Conservation (phyloP, 2,888 invertebrate species). For the Drosophila anomalata region DNA sequence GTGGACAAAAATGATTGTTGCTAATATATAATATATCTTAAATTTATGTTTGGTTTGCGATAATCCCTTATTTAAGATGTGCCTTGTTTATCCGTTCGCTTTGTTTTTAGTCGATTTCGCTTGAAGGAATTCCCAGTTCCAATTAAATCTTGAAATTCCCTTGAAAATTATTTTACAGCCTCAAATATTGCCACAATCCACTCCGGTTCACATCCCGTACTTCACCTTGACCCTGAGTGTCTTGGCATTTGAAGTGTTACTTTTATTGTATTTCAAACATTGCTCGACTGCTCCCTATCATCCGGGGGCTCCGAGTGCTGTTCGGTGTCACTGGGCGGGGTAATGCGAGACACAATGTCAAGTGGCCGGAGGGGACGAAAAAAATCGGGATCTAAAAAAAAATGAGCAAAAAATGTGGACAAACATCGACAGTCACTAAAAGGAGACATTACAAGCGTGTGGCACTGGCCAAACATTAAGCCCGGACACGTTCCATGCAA, state of each 20-base stretch:
- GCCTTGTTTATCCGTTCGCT: neutral
- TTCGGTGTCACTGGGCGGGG: conserved; percentile 33
- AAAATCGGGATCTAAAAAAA: conserved; percentile 14
- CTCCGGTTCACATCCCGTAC: conserved; percentile 3
- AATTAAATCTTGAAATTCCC: conserved; percentile 41
- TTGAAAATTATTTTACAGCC: conserved; percentile 18
- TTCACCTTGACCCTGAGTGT: conserved; percentile 59
- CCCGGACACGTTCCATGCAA: conserved; percentile 43
- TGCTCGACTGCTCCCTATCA: conserved; percentile 9
- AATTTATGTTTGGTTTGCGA: neutral
- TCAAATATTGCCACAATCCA: conserved; percentile 23
- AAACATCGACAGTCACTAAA: conserved; percentile 9
- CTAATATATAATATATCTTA: neutral
- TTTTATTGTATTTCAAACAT: conserved; percentile 40
- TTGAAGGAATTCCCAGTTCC: conserved; percentile 38
- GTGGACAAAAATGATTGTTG: too few species aligned
- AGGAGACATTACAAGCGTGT: conserved; percentile 41
- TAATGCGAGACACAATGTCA: conserved; percentile 53
- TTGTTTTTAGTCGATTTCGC: conserved; percentile 5
- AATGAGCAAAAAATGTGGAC: conserved; percentile 6
- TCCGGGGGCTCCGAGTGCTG: conserved; percentile 45
- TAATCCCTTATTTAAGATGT: neutral
- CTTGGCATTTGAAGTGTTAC: conserved; percentile 49
- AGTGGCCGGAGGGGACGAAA: conserved; percentile 28
- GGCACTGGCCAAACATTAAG: conserved; percentile 50